Base-by-base conservation (phyloP, 2,113 vertebrate genomes). In the Spizaetus ornatus region DNA sequence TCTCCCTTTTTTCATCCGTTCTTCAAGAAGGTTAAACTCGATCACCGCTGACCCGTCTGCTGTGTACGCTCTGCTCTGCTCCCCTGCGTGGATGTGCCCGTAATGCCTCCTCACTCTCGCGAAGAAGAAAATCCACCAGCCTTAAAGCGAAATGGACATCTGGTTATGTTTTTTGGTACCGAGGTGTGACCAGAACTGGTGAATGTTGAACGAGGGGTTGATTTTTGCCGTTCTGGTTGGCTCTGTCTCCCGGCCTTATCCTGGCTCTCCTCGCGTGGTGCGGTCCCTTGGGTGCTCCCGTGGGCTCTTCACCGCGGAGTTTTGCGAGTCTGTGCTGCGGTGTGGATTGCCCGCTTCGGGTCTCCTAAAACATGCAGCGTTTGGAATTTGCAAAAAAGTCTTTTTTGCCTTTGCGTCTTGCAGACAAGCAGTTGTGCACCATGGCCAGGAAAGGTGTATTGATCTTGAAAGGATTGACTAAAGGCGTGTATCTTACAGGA, bases 101-200 rank as follows among this genome's bases (percentile, higher is more conserved):
- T 29, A 5, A 36, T 20, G 15, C 36, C 71, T 31, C 1, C 8
- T 38, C 10, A 4, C 7, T 21, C 26, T 10, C 0, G 2, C 38
- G 45, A 79, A 27, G 66, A 27, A n/a, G 48, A 43, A 69, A 50
- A 17, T 26, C 67, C 20, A 26, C 69, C 36, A 50, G 23, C 42
- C 36, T 56, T 48, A 2, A 32, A 77, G 77, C 13, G 50, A 66
- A 34, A 13, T 6, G 21, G 29, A 66, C 42, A 43, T 56, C 16
- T 38, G 20, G 23, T 55, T 56, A 29, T 0, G 0, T 16, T 31
- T 31, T 53, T 18, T 25, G 14, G 18, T 43, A 48, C 18, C 6
- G 14, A 19, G 42, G 8, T 20, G 15, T 14, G 47, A 22, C 22
- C 32, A 23, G 17, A 43, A 34, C 14, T 8, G 7, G 62, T 47